A percentile compares a stretch with the other conserved stretches of the same genome.
These are phyloP conservation scores for Athalia rosae DNA, from an alignment of 2,888 invertebrate genomes.

Conservation along the genomic window DNA sequence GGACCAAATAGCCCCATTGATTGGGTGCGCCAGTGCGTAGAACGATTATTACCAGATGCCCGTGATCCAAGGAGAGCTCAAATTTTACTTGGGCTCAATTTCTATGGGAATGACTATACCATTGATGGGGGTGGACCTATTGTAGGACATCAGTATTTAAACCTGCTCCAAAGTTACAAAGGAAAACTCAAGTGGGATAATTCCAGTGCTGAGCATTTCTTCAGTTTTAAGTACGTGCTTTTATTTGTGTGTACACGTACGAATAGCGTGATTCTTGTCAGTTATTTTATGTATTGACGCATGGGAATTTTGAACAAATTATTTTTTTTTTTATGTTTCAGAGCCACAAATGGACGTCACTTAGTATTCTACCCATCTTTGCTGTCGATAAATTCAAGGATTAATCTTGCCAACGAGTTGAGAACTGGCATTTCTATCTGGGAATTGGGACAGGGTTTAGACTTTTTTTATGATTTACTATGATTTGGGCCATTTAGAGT, in stretches of 20 bases:
- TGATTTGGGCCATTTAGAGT: conserved; percentile 69
- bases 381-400: conserved; percentile 86
- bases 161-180: conserved; percentile 83
- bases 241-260: conserved; percentile 9
- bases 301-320: conserved; percentile 25
- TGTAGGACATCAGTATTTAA: conserved; percentile 85
- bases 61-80: conserved; percentile 80
- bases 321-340: conserved; percentile 68
- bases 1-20: conserved; percentile 92
- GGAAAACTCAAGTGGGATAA: conserved; percentile 87
- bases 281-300: conserved; percentile 10
- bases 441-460: conserved; percentile 97
- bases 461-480: conserved; percentile 94
- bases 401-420: conserved; percentile 86
- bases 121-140: conserved; percentile 89
- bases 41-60: conserved; percentile 81
- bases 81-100: conserved; percentile 92
- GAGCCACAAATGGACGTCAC: conserved; percentile 82
- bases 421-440: conserved; percentile 93
- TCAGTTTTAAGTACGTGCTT: conserved; percentile 86
- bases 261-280: neutral
- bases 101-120: conserved; percentile 94
- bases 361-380: conserved; percentile 92
- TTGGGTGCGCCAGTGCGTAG: conserved; percentile 88
- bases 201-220: conserved; percentile 87